Evolutionary conservation across 2,888 invertebrate genomes (phyloP).

Genomic region (Heliconius sara): DNA sequence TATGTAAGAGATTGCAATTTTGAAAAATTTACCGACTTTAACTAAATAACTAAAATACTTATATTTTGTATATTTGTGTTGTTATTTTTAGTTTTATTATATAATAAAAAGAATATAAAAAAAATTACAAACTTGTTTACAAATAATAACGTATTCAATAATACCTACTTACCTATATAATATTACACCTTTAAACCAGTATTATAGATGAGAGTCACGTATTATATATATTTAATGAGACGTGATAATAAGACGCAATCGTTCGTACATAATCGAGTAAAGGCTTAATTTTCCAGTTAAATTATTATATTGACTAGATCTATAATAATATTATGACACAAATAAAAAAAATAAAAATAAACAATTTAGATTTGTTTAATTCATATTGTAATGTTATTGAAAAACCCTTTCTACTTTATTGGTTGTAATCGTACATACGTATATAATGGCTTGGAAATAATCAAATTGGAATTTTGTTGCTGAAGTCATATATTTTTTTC

Average conservation of each 20-base stretch:
- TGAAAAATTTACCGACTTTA: neutral
- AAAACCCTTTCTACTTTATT: neutral
- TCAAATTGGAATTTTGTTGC: neutral
- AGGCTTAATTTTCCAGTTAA: neutral
- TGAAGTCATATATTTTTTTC: neutral
- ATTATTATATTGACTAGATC: neutral
- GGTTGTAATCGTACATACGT: neutral
- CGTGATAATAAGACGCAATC: neutral
- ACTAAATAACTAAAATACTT: too few relatives aligned
- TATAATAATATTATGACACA: neutral
- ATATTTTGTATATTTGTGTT: too few relatives aligned
- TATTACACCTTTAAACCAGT: neutral
- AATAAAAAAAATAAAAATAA: neutral
- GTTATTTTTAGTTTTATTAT: too few relatives aligned
- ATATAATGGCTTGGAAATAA: neutral
- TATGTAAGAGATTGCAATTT: neutral
- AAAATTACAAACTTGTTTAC: neutral
- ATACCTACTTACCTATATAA: neutral
- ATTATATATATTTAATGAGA: neutral
- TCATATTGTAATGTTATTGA: neutral
- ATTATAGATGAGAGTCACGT: neutral
- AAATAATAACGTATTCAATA: neutral
- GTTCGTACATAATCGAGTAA: neutral
- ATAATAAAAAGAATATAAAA: too few relatives aligned
- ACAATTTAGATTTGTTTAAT: neutral